phyloP scores from a whole-genome alignment of 2,888 invertebrate genomes.

The Bibio marci region DNA sequence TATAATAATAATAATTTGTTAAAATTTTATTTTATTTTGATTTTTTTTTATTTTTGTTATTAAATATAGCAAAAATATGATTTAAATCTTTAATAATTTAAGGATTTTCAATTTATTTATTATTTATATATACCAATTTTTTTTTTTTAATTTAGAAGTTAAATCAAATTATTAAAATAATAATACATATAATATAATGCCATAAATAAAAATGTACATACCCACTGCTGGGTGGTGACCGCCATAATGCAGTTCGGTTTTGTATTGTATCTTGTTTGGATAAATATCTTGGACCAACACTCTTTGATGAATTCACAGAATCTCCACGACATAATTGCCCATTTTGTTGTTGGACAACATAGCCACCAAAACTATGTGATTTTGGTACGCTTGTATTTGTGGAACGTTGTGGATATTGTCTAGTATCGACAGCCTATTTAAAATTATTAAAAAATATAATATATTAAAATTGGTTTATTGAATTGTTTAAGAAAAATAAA shows the following conservation, averaged over 20 bases:
- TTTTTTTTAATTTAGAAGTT: too few species aligned
- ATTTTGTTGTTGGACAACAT: conserved; percentile 31
- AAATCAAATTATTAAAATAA: background rate
- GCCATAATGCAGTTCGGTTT: conserved; percentile 25
- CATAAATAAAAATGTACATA: conserved; percentile 15
- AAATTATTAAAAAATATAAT: too few species aligned
- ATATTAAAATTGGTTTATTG: too few species aligned
- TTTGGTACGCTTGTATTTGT: conserved; percentile 44
- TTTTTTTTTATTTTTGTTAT: background rate
- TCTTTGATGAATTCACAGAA: conserved; percentile 44
- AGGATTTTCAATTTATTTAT: too few species aligned
- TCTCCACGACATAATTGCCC: conserved; percentile 39
- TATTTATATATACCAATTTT: too few species aligned
- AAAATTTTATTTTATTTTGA: too few species aligned
- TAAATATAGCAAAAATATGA: too few species aligned
- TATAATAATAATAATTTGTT: too few species aligned
- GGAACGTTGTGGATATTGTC: too few species aligned
- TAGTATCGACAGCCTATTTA: conserved; percentile 15
- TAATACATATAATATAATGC: too few species aligned
- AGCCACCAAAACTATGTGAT: conserved; percentile 80
- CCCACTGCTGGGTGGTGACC: conserved; percentile 30
- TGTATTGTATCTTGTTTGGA: conserved; percentile 46
- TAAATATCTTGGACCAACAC: conserved; percentile 42
- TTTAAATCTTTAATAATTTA: too few species aligned
- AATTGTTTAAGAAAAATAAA: too few species aligned